phyloP scores from a whole-genome alignment of 1,140 invertebrate genomes.

The Portunus trituberculatus region DNA sequence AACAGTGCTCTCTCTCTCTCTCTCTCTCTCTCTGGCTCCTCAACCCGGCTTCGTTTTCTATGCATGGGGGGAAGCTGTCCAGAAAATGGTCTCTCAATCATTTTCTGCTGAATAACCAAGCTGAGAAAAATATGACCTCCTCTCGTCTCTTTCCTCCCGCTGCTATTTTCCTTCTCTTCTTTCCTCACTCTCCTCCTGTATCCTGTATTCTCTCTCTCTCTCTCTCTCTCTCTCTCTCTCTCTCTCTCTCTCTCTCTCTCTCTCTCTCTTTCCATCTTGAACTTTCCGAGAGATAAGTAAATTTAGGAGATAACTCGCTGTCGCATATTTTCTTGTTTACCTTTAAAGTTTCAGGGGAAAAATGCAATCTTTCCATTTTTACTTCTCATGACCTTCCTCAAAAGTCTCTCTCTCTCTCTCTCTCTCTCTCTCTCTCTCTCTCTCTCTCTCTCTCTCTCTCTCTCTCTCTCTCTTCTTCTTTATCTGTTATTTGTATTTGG shows the following conservation, averaged over 20 bases:
- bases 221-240: conserved; percentile 17
- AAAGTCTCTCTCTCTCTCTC: not conserved
- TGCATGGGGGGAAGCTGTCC: not conserved
- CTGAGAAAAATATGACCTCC: not conserved
- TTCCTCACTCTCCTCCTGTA: not conserved
- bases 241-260: conserved; percentile 1
- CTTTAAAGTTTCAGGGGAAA: not conserved
- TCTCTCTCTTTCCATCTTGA: not conserved
- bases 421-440: conserved; percentile 17
- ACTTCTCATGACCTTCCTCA: not conserved
- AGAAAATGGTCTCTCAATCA: conserved; percentile 4
- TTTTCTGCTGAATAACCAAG: conserved; percentile 23
- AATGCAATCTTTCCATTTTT: conserved; percentile 8
- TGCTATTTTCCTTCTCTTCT: not conserved
- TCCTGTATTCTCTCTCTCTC: not conserved
- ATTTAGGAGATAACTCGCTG: conserved; percentile 1
- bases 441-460: conserved; percentile 7
- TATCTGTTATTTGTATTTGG: too few relatives aligned
- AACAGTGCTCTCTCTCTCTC: not conserved
- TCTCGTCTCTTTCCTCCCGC: not conserved
- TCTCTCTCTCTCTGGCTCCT: not conserved
- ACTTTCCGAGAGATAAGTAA: not conserved
- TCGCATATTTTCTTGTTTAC: conserved; percentile 21
- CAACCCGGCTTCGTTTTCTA: not conserved
- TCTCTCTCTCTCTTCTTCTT: too few relatives aligned